These are phyloP conservation scores for Dipodomys spectabilis DNA, from an alignment of 2,113 vertebrate species.

Conservation along the genomic window DNA sequence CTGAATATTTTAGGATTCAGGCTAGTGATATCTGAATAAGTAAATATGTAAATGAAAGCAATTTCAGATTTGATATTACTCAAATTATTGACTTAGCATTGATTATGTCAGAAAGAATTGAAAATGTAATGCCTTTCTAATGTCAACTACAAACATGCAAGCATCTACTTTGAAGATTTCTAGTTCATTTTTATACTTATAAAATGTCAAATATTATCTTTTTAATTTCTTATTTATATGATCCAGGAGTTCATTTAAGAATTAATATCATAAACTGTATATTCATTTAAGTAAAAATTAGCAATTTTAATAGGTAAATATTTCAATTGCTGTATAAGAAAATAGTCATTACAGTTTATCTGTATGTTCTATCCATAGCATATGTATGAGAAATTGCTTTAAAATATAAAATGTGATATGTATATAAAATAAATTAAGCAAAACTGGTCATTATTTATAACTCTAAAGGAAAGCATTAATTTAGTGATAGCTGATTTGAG, in stretches of 20 bases:
- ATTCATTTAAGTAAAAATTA: background rate
- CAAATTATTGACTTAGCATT: background rate
- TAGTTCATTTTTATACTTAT: background rate
- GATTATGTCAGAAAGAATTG: background rate
- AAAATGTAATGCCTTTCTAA: slow-evolving; percentile 15
- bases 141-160: background rate
- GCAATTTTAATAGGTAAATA: background rate
- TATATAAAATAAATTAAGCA: background rate
- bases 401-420: background rate
- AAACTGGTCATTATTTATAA: background rate
- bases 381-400: background rate
- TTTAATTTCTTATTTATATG: slow-evolving; percentile 18
- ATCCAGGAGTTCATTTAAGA: background rate
- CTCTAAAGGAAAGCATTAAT: background rate
- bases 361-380: background rate
- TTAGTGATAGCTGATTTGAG: background rate
- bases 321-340: background rate
- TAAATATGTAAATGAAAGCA: slow-evolving; percentile 4
- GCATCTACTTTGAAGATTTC: background rate
- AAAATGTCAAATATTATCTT: background rate
- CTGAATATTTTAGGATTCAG: slow-evolving; percentile 15
- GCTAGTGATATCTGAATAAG: background rate
- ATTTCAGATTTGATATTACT: background rate
- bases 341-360: background rate
- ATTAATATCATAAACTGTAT: background rate